phyloP scores from a whole-genome alignment of 2,113 vertebrate genomes.

The Monopterus albus region DNA sequence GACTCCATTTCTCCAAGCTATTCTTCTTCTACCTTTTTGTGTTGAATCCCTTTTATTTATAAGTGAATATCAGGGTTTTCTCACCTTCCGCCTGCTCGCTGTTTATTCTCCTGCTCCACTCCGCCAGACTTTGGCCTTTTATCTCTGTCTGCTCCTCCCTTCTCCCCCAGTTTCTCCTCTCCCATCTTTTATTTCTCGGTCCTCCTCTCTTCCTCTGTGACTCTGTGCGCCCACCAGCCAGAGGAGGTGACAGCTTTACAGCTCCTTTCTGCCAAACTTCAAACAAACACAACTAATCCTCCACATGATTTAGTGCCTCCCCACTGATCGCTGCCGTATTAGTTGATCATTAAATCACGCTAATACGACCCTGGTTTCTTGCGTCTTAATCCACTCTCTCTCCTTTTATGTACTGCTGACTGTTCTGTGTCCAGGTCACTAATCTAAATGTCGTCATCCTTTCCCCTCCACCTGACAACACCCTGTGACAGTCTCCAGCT shows the following conservation, averaged over 20 bases:
- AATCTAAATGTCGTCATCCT: neutral
- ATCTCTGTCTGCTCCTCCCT: neutral
- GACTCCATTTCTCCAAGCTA: neutral
- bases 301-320: slow-evolving; percentile 20
- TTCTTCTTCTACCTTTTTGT: slow-evolving; percentile 9
- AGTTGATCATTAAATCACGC: neutral
- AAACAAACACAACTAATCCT: no score
- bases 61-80: neutral
- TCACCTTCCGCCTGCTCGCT: neutral
- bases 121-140: neutral
- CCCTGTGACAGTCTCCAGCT: no score
- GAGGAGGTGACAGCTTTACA: slow-evolving; percentile 39
- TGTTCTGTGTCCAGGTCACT: neutral
- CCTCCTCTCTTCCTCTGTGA: neutral
- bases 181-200: neutral
- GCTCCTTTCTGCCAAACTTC: slow-evolving; percentile 5
- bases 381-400: neutral
- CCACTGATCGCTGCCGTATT: slow-evolving; percentile 7
- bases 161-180: neutral
- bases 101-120: neutral
- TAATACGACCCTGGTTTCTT: neutral
- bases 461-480: no score
- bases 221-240: neutral
- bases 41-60: neutral
- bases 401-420: neutral